phyloP scores from a whole-genome alignment of 2,113 vertebrate species.

The Neofelis nebulosa region DNA sequence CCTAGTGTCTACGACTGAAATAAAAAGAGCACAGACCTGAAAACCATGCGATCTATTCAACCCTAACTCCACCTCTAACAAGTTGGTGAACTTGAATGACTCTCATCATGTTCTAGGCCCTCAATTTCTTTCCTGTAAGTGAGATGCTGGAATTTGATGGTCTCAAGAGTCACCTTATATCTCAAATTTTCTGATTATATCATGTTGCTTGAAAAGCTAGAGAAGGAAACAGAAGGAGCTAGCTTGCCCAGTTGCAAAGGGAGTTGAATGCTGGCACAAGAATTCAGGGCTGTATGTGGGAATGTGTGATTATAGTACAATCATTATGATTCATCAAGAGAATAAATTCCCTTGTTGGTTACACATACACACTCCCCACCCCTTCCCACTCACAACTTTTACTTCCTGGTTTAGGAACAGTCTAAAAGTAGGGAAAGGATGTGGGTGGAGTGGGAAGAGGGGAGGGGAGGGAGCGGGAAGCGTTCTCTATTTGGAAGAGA shows the following conservation, averaged over 20 bases:
- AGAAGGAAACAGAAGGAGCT: slow-evolving; percentile 43
- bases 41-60: not conserved
- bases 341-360: slow-evolving; percentile 75
- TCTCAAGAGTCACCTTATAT: not conserved
- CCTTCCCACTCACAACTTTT: slow-evolving; percentile 76
- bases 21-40: not conserved
- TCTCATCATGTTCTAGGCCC: not conserved
- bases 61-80: not conserved
- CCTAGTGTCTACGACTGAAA: not conserved
- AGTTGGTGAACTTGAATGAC: not conserved
- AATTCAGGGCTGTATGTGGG: slow-evolving; percentile 62
- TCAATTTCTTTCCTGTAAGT: not conserved
- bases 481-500: slow-evolving; percentile 66
- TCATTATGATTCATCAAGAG: slow-evolving; percentile 78
- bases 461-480: slow-evolving; percentile 24
- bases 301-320: slow-evolving; percentile 76
- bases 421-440: slow-evolving; percentile 71
- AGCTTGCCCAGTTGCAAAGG: slow-evolving; percentile 37
- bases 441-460: slow-evolving; percentile 63
- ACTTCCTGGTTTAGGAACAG: slow-evolving; percentile 76
- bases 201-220: slow-evolving; percentile 39
- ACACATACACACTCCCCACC: slow-evolving; percentile 67
- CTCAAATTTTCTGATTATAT: not conserved
- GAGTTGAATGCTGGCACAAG: slow-evolving; percentile 25
- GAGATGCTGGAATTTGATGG: not conserved